Conservation (phyloP, 2,888 invertebrate species). For the Plusia festucae region DNA sequence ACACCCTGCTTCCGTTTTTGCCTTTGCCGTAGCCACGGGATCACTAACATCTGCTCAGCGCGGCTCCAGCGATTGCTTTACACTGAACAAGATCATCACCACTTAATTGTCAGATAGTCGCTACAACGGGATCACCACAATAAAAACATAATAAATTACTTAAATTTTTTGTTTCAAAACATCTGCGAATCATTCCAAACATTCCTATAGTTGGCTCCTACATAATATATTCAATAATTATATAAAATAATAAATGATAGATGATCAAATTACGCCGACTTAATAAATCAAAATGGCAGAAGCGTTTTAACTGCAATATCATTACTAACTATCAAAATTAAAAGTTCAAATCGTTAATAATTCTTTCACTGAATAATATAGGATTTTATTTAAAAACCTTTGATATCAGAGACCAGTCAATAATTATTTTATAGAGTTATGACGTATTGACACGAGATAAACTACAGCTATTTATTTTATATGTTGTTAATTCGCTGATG, state of each 20-base stretch:
- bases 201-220: slow-evolving; percentile 38
- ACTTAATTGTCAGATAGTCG: no score
- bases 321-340: slow-evolving; percentile 52
- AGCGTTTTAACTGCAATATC: slow-evolving; percentile 53
- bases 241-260: slow-evolving; percentile 49
- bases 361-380: slow-evolving; percentile 29
- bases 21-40: no score
- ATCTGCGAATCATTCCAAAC: slow-evolving; percentile 7
- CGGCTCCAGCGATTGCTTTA: no score
- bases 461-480: slow-evolving; percentile 42
- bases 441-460: slow-evolving; percentile 51
- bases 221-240: slow-evolving; percentile 41
- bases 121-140: not conserved
- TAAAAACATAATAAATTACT: slow-evolving; percentile 1
- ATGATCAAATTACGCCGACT: slow-evolving; percentile 36
- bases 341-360: slow-evolving; percentile 54
- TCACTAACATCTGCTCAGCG: no score
- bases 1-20: no score
- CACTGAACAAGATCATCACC: no score
- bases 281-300: slow-evolving; percentile 55
- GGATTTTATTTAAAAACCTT: slow-evolving; percentile 32
- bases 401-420: slow-evolving; percentile 5
- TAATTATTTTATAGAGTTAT: slow-evolving; percentile 47
- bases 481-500: slow-evolving; percentile 28
- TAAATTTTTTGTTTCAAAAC: not conserved